Evolutionary conservation across 2,113 vertebrate genomes (phyloP), one percentile per base, ranked within the genome.

Genomic region (Periophthalmus modestus): DNA sequence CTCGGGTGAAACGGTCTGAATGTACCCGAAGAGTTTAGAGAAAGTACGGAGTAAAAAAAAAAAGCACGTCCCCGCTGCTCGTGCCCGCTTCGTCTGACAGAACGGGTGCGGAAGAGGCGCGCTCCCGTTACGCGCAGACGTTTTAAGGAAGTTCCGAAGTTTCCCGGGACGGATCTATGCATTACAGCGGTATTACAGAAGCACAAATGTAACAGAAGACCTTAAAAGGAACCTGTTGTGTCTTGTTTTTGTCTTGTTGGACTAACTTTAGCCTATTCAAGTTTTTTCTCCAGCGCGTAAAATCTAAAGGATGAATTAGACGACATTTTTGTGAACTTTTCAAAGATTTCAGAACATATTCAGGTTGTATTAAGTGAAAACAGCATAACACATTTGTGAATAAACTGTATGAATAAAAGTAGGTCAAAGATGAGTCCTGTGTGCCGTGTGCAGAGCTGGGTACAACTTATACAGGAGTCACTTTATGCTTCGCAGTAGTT

Each of bases 61-160:
- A 52, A 16, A 19, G 50, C 50, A 52, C 50, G 55, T 12, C 55
- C n/a, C n/a, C 55, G 55, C 55, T 24, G 21, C 55, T 57, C 55
- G 55, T 57, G 55, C 55, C 55, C 55, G 55, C 55, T n/a, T 57
- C 21, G 12, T 57, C n/a, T 57, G 55, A 57, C 55, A 57, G 55
- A 52, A 52, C 4, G 15, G 50, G 50, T 52, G 50, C 50, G 50
- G 50, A 52, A 52, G 50, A 57, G n/a, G 55, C 55, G 55, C 55
- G 55, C 55, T 21, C 55, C 55, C 55, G 55, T 23, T 11, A 13
- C 55, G 2, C 16, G 23, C 12, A 57, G 2, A 21, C 21, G 12
- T 23, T 57, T 57, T 57, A 57, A 57, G 55, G 55, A 57, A 57
- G 55, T 57, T 57, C 55, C 55, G n/a, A 23, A 57, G 54, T 57